Conservation (phyloP, 2,113 vertebrate genomes). For the Lichenostomus cassidix region DNA sequence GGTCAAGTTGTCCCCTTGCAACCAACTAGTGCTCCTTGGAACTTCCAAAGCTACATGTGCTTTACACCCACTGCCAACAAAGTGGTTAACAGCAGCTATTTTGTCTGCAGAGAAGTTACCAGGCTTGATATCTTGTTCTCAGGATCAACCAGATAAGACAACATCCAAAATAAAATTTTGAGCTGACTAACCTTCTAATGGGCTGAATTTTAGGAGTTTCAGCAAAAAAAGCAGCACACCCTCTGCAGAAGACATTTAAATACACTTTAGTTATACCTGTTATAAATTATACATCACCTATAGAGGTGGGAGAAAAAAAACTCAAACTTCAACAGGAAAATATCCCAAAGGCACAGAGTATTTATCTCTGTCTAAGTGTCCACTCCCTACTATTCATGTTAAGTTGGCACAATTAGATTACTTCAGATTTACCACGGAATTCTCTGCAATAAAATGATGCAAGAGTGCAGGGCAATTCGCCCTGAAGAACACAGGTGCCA, state of each 20-base stretch:
- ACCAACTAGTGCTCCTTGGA: not conserved
- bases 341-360: not conserved
- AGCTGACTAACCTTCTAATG: not conserved
- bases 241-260: not conserved
- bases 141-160: not conserved
- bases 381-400: not conserved
- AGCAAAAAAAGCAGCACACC: not conserved
- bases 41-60: not conserved
- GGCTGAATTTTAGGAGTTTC: not conserved
- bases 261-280: not conserved
- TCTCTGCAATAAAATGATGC: not conserved
- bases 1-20: not conserved
- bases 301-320: not conserved
- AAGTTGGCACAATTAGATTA: not conserved
- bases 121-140: not conserved
- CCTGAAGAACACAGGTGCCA: not conserved
- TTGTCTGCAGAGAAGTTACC: not conserved
- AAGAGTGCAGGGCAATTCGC: not conserved
- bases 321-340: not conserved
- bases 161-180: not conserved
- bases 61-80: not conserved
- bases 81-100: not conserved
- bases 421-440: not conserved
- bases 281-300: not conserved
- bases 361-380: not conserved